These are phyloP conservation scores for Pinctada fucata DNA, from an alignment of 2,888 invertebrate species.

Conservation along the genomic window DNA sequence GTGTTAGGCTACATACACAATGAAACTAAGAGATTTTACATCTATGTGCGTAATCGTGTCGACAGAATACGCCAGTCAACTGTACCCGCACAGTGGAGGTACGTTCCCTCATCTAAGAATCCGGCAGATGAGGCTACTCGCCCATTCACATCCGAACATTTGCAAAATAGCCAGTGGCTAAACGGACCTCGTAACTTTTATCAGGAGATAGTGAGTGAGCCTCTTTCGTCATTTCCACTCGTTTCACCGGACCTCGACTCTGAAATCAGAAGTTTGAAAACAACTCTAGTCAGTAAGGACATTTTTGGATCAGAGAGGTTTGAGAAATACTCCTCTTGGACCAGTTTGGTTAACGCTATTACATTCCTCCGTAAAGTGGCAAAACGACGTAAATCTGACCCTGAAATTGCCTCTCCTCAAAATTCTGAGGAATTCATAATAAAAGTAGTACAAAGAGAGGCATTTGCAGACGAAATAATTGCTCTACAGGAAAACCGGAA, in stretches of 20 bases:
- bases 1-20: conserved; percentile 32
- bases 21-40: conserved; percentile 30
- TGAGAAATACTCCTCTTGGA: conserved; percentile 43
- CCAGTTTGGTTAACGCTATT: conserved; percentile 28
- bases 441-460: not conserved
- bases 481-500: not conserved
- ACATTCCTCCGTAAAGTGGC: not conserved
- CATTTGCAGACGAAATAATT: not conserved
- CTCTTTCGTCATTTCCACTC: conserved; percentile 9
- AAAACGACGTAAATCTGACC: not conserved
- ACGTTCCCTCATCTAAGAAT: conserved; percentile 20
- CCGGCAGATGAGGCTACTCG: conserved; percentile 38
- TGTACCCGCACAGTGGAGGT: conserved; percentile 30
- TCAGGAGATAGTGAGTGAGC: not conserved
- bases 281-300: not conserved
- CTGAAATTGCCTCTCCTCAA: not conserved
- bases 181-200: conserved; percentile 14
- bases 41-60: conserved; percentile 35
- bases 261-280: conserved; percentile 10
- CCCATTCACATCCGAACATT: conserved; percentile 6
- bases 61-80: conserved; percentile 24
- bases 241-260: conserved; percentile 13
- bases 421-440: not conserved
- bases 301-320: not conserved
- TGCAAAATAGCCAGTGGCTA: conserved; percentile 13